phyloP scores from a whole-genome alignment of 2,113 vertebrate species.

The Albula glossodonta region DNA sequence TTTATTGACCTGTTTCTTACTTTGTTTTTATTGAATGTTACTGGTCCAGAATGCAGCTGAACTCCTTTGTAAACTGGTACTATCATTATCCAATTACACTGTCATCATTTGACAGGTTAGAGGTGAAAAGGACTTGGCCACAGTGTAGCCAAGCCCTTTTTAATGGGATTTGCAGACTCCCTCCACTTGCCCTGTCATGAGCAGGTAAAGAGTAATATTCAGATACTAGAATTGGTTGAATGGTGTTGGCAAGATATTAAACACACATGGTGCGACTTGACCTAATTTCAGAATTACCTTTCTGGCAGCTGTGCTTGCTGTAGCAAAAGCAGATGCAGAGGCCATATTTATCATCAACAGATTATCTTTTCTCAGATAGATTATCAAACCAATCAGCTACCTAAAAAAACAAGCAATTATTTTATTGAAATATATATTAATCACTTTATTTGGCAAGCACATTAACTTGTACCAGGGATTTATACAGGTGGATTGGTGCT shows the following conservation, averaged over 20 bases:
- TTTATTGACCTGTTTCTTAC: background rate
- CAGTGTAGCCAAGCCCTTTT: background rate
- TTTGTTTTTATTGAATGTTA: background rate
- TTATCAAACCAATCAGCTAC: no score
- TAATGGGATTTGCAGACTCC: background rate
- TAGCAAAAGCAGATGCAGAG: background rate
- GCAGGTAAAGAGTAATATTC: background rate
- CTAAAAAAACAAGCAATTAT: no score
- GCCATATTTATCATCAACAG: background rate
- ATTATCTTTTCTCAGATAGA: no score
- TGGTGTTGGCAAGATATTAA: background rate
- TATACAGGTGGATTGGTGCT: no score
- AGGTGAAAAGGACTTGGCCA: background rate
- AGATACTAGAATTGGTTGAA: background rate
- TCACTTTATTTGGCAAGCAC: no score
- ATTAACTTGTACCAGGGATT: no score
- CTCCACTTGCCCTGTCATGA: background rate
- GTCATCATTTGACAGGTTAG: background rate
- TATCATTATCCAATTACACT: background rate
- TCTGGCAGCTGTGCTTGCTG: background rate
- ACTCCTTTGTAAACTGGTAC: background rate
- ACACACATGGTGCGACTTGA: background rate
- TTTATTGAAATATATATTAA: no score
- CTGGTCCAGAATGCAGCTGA: background rate
- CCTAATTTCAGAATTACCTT: background rate